Percentiles rank a stretch among this genome's conserved stretches.
Conservation (phyloP, 2,797 vertebrate species). For the Chelon labrosus region DNA sequence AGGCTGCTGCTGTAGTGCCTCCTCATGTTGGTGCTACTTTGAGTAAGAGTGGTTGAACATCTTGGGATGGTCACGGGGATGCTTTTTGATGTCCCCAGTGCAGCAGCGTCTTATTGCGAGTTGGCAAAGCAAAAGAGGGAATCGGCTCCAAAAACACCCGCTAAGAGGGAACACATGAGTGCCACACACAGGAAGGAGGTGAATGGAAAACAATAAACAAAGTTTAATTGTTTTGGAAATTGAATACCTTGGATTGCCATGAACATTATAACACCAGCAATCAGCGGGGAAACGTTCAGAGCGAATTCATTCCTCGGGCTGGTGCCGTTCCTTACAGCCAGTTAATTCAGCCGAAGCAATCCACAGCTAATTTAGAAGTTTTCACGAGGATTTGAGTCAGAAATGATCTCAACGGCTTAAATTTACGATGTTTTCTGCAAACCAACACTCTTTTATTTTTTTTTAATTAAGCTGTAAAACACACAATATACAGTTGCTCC, state of each 20-base stretch:
- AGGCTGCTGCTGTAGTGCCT: conserved; percentile 33
- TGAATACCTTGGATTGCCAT: conserved; percentile 27
- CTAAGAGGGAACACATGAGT: conserved; percentile 24
- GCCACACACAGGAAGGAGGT: conserved; percentile 35
- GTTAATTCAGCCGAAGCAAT: conserved; percentile 3
- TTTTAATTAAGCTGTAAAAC: neutral
- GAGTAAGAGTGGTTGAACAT: conserved; percentile 48
- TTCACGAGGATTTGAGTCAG: neutral
- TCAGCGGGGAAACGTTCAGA: conserved; percentile 10
- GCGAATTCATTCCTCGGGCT: conserved; percentile 6
- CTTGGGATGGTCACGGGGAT: conserved; percentile 51
- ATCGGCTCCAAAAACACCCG: conserved; percentile 33
- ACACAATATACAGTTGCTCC: neutral
- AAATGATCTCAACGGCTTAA: neutral
- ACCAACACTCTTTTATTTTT: neutral
- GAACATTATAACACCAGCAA: conserved; percentile 6
- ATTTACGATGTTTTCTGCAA: neutral
- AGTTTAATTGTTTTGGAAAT: conserved; percentile 47
- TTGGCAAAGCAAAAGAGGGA: conserved; percentile 45
- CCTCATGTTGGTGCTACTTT: conserved; percentile 39
- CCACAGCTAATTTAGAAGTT: neutral
- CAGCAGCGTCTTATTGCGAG: conserved; percentile 51
- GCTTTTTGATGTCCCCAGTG: conserved; percentile 59
- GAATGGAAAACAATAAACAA: conserved; percentile 42
- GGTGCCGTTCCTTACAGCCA: neutral